phyloP scores from a whole-genome alignment of 1,140 invertebrate genomes.

The Batillaria attramentaria region DNA sequence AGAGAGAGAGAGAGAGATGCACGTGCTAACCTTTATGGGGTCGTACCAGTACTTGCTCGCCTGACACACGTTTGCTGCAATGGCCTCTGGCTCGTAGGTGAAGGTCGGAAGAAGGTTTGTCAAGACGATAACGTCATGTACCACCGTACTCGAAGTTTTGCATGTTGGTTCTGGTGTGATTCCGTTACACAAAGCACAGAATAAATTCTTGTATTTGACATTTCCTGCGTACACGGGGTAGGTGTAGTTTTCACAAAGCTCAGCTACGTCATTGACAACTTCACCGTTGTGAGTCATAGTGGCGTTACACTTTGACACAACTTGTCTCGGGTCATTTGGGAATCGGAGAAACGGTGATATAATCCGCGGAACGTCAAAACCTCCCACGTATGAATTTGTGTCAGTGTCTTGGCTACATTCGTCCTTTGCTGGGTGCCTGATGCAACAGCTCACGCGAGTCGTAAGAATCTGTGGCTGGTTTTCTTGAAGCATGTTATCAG shows the following conservation, averaged over 20 bases:
- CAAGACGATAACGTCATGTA: neutral
- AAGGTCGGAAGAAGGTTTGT: neutral
- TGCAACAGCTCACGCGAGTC: neutral
- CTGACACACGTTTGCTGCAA: neutral
- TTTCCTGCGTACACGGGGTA: neutral
- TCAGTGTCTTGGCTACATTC: neutral
- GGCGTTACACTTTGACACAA: neutral
- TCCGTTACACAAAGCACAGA: slow-evolving; percentile 17
- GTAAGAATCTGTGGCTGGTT: neutral
- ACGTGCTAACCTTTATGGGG: neutral
- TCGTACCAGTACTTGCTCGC: neutral
- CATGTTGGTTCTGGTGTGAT: neutral
- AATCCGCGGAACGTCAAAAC: no score
- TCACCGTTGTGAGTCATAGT: neutral
- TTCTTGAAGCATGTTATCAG: neutral
- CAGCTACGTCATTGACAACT: neutral
- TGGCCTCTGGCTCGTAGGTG: neutral
- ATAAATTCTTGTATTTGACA: neutral
- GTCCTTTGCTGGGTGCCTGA: neutral
- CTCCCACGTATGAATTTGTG: neutral
- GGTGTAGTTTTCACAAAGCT: slow-evolving; percentile 1
- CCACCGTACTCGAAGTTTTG: neutral
- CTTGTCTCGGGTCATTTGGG: neutral
- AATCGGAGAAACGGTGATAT: no score
- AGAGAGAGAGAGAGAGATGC: neutral